Base-by-base conservation (phyloP, 2,113 vertebrate genomes). In the Neopipo cinnamomea region DNA sequence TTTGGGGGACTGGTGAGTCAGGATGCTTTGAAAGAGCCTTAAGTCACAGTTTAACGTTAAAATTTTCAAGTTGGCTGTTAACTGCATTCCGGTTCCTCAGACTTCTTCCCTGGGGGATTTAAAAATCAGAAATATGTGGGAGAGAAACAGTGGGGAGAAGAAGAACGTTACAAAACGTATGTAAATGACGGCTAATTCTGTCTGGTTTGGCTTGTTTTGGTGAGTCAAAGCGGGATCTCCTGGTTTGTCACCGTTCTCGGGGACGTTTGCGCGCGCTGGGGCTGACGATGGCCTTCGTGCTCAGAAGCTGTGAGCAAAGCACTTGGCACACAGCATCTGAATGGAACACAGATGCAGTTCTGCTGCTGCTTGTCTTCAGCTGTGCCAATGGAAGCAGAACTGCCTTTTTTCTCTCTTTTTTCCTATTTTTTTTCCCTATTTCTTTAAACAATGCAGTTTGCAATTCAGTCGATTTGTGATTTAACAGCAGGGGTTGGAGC, bases 381-480 rank as follows among this genome's bases (percentile, higher is more conserved):
- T 33, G 53, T 13, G 24, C 77, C 14, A 5, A 2, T 72, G 37
- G 78, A 31, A 68, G 52, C 55, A 70, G 46, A 84, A 35, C 6
- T 42, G 25, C 41, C 27, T 73, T 52, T 58, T 44, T 28, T 18
- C 55, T 25, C 39, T 41, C 37, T 46, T 78, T 23, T 23, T 24
- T 20, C 19, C 27, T 13, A 9, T 14, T 44, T 18, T 19, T 44
- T 20, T 46, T 20, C 2, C 14, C 25, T 50, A 9, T n/a, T 16
- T 11, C 56, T n/a, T 47, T 20, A 6, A 91, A 91, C 66, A 91
- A 73, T 52, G 67, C 67, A 39, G 63, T 89, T 95, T 78, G 82
- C 68, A 55, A 5, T 89, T 75, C 88, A 70, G 89, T 96, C 41
- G 15, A 67, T 75, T 88, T 78, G 91, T 93, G 91, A 87, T 94